Evolutionary conservation across 2,797 vertebrate genomes (phyloP).

Genomic region (Pseudochromis fuscus): DNA sequence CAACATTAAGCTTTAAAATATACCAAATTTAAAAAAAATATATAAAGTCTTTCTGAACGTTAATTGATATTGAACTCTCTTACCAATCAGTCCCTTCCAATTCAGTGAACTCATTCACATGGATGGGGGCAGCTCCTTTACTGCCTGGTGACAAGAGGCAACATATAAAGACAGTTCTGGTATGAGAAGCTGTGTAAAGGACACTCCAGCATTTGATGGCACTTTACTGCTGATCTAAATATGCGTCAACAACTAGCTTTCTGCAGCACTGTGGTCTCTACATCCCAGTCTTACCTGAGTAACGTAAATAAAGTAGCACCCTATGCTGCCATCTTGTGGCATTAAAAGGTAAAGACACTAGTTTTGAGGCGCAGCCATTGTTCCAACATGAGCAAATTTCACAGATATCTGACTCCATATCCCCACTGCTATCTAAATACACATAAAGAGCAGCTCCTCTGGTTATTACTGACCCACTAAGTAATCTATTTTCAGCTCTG

Average conservation of each 20-base stretch:
- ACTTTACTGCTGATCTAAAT: slow-evolving; percentile 44
- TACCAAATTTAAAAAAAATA: slow-evolving; percentile 10
- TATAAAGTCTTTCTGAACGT: slow-evolving; percentile 40
- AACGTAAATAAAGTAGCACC: slow-evolving; percentile 37
- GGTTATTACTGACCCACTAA: not conserved
- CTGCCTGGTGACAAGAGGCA: slow-evolving; percentile 96
- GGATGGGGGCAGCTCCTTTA: slow-evolving; percentile 92
- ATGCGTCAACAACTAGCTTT: slow-evolving; percentile 16
- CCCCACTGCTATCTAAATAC: not conserved
- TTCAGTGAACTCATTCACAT: slow-evolving; percentile 91
- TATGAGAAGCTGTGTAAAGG: slow-evolving; percentile 57
- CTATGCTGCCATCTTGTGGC: slow-evolving; percentile 78
- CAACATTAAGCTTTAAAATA: slow-evolving; percentile 16
- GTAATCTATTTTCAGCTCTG: not conserved
- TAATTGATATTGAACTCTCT: slow-evolving; percentile 77
- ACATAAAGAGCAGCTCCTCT: not conserved
- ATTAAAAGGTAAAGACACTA: slow-evolving; percentile 36
- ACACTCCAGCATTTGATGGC: slow-evolving; percentile 53
- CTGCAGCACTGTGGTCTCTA: slow-evolving; percentile 14
- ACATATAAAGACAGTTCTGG: slow-evolving; percentile 90
- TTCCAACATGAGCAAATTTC: slow-evolving; percentile 61
- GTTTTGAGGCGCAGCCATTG: slow-evolving; percentile 62
- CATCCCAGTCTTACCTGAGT: slow-evolving; percentile 59
- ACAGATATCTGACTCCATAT: not conserved
- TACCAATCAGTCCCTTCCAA: slow-evolving; percentile 90